phyloP scores from a whole-genome alignment of 30 jellyfish, hydroid and myxozoan species.

The Turritopsis dohrnii region DNA sequence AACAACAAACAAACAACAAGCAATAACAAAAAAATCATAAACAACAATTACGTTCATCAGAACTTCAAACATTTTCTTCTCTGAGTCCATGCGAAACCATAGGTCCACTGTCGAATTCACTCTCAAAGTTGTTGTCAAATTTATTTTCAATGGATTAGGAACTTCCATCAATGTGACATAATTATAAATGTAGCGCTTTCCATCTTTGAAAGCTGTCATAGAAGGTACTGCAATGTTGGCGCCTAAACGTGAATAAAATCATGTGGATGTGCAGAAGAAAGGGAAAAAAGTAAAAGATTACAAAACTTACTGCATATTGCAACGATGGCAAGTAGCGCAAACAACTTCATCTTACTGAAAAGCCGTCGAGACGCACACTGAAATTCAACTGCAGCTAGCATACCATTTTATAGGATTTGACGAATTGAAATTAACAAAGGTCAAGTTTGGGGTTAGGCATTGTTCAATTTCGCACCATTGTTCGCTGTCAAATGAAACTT shows the following conservation, averaged over 20 bases:
- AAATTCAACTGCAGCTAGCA: not conserved
- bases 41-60: not conserved
- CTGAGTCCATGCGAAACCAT: not conserved
- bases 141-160: not conserved
- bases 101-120: not conserved
- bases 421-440: not conserved
- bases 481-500: not conserved
- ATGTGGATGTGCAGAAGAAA: not conserved
- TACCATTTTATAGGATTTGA: not conserved
- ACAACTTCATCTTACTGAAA: not conserved
- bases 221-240: not conserved
- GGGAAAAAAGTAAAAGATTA: not conserved
- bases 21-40: no score
- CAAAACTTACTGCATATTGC: not conserved
- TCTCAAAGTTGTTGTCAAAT: not conserved
- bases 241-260: not conserved
- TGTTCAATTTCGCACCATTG: not conserved
- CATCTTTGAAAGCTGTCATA: not conserved
- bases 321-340: not conserved
- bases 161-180: not conserved
- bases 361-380: not conserved
- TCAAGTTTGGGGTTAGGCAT: not conserved
- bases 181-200: not conserved
- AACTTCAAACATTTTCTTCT: not conserved
- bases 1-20: no score